Percentiles rank a stretch among this genome's conserved stretches.
phyloP scores from a whole-genome alignment of 2,888 invertebrate genomes.

The Nephrocerus scutellatus region DNA sequence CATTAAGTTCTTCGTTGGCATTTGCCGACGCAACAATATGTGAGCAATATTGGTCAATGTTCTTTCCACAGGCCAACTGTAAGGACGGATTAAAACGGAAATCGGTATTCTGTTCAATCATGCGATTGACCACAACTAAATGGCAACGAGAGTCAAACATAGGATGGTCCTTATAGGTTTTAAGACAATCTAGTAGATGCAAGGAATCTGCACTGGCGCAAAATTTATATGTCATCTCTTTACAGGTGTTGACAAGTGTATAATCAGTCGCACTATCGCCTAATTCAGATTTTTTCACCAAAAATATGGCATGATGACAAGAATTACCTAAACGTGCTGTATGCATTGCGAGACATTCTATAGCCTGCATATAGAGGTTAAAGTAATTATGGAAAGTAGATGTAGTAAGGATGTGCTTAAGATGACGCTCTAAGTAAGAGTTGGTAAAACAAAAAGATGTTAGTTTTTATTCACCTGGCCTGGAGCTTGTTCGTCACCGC shows the following conservation, averaged over 20 bases:
- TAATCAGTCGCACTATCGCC: slow-evolving; percentile 83
- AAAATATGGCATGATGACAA: slow-evolving; percentile 78
- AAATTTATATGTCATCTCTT: slow-evolving; percentile 76
- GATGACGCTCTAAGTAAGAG: not conserved
- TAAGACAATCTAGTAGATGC: slow-evolving; percentile 69
- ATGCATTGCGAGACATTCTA: slow-evolving; percentile 70
- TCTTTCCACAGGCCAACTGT: slow-evolving; percentile 70
- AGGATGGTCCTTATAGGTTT: slow-evolving; percentile 66
- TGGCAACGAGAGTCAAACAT: slow-evolving; percentile 79
- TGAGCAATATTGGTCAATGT: slow-evolving; percentile 69
- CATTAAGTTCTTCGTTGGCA: slow-evolving; percentile 69
- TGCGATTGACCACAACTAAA: slow-evolving; percentile 73
- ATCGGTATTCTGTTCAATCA: slow-evolving; percentile 86
- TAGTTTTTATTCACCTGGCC: slow-evolving; percentile 50
- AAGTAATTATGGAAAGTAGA: not conserved
- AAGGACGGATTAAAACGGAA: slow-evolving; percentile 82
- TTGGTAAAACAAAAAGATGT: no score
- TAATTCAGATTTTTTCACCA: slow-evolving; percentile 77
- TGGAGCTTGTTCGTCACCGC: slow-evolving; percentile 63
- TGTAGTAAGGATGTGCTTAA: not conserved
- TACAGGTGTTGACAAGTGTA: slow-evolving; percentile 74
- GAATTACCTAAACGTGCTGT: slow-evolving; percentile 57
- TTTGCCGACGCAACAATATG: slow-evolving; percentile 51
- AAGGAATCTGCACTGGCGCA: slow-evolving; percentile 67
- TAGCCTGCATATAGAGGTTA: slow-evolving; percentile 51